Conservation (phyloP, 2,888 invertebrate genomes). For the Nephrotoma flavescens region DNA sequence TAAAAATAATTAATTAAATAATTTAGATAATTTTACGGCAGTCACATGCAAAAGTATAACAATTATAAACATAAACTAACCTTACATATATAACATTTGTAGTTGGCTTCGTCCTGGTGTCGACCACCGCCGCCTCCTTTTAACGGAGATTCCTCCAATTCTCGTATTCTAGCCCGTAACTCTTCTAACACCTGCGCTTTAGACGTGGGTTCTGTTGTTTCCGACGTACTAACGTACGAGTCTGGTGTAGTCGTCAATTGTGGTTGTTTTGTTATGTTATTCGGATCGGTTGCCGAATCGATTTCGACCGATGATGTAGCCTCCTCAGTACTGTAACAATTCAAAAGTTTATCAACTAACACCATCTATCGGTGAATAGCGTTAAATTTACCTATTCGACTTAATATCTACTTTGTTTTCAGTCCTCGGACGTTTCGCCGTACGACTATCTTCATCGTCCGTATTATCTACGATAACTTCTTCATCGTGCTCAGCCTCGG, state of each 20-base stretch:
- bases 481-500: slow-evolving; percentile 31
- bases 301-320: slow-evolving; percentile 13
- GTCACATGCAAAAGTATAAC: not conserved
- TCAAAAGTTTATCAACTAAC: not conserved
- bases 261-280: slow-evolving; percentile 13
- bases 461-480: slow-evolving; percentile 31
- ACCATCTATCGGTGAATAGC: not conserved
- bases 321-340: slow-evolving; percentile 8
- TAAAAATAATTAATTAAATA: not conserved
- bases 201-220: slow-evolving; percentile 30
- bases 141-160: slow-evolving; percentile 33
- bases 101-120: slow-evolving; percentile 37
- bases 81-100: slow-evolving; percentile 62
- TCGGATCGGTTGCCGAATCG: slow-evolving; percentile 11
- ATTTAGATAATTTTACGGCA: too few species aligned
- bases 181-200: slow-evolving; percentile 39
- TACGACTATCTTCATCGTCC: slow-evolving; percentile 8
- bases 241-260: slow-evolving; percentile 23
- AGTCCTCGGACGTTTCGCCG: not conserved
- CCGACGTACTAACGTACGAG: slow-evolving; percentile 34
- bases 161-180: slow-evolving; percentile 38
- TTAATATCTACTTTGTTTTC: not conserved
- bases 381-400: not conserved
- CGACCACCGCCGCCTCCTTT: slow-evolving; percentile 10
- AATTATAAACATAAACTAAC: slow-evolving; percentile 31